Evolutionary conservation across 2,888 invertebrate genomes (phyloP).

Genomic region (Lepidocyrtoides sp.): DNA sequence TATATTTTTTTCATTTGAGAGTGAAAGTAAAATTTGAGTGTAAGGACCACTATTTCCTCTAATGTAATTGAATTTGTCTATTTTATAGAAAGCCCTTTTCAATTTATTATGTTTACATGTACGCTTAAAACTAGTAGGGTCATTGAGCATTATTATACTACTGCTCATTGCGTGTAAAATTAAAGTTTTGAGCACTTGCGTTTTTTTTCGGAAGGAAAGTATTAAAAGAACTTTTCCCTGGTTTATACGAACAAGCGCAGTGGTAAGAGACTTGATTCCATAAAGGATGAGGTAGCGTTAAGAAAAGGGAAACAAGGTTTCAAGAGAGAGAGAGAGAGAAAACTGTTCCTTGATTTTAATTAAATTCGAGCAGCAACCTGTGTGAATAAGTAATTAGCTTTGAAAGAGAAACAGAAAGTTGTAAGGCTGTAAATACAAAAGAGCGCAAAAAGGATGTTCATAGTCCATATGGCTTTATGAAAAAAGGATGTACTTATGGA

Average conservation of each 20-base stretch:
- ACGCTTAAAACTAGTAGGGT: not conserved
- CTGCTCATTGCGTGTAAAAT: not conserved
- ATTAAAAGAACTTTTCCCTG: not conserved
- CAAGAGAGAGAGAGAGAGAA: slow-evolving; percentile 4
- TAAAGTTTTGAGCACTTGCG: not conserved
- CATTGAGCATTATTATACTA: not conserved
- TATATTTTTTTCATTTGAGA: no score
- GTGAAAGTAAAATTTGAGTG: not conserved
- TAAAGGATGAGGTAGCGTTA: not conserved
- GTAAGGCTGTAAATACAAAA: not conserved
- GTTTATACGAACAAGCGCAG: not conserved
- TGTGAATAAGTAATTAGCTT: slow-evolving; percentile 76
- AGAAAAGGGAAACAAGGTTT: not conserved
- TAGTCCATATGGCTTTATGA: not conserved
- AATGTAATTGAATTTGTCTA: slow-evolving; percentile 30
- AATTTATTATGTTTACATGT: not conserved
- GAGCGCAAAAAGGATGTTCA: not conserved
- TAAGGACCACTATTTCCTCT: not conserved
- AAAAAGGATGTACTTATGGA: no score
- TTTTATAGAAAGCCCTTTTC: not conserved
- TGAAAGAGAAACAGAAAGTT: slow-evolving; percentile 61
- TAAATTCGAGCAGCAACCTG: slow-evolving; percentile 74
- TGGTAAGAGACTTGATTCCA: slow-evolving; percentile 24
- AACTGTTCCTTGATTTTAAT: slow-evolving; percentile 71
- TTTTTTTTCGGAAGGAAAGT: no score